These are phyloP conservation scores for Cactoblastis cactorum DNA, from an alignment of 2,888 invertebrate species.

Conservation along the genomic window DNA sequence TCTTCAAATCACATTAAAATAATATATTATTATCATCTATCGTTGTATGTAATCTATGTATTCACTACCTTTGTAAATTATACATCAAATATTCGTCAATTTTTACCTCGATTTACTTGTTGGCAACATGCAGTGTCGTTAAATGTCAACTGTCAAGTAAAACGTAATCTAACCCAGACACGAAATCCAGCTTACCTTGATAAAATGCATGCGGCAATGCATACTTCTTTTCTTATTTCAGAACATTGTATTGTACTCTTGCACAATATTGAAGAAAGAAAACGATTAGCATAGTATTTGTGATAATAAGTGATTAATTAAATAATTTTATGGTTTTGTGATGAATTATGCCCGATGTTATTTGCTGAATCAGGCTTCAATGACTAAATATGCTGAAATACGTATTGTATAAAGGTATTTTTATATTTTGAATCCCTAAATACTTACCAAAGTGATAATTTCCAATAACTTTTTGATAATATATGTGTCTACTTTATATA, in stretches of 20 bases:
- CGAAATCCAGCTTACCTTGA: slow-evolving; percentile 5
- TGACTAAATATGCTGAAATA: neutral
- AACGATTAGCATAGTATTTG: neutral
- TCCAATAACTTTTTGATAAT: too few relatives aligned
- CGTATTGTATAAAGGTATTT: too few relatives aligned
- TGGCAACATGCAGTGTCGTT: neutral
- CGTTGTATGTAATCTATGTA: too few relatives aligned
- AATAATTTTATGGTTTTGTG: neutral
- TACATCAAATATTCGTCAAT: neutral
- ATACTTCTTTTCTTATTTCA: slow-evolving; percentile 1
- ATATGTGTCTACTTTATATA: too few relatives aligned
- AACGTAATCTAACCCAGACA: slow-evolving; percentile 1
- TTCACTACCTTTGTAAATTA: too few relatives aligned
- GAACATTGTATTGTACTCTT: neutral
- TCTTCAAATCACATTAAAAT: too few relatives aligned
- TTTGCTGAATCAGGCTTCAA: too few relatives aligned
- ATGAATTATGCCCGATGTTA: neutral
- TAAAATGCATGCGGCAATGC: neutral
- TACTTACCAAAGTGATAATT: too few relatives aligned
- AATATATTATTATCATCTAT: too few relatives aligned
- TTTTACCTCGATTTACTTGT: neutral
- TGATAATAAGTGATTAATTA: neutral
- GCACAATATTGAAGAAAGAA: neutral
- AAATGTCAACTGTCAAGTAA: slow-evolving; percentile 11
- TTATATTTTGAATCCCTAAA: too few relatives aligned